phyloP scores from a whole-genome alignment of 2,797 vertebrate species.

The Eospalax fontanierii region DNA sequence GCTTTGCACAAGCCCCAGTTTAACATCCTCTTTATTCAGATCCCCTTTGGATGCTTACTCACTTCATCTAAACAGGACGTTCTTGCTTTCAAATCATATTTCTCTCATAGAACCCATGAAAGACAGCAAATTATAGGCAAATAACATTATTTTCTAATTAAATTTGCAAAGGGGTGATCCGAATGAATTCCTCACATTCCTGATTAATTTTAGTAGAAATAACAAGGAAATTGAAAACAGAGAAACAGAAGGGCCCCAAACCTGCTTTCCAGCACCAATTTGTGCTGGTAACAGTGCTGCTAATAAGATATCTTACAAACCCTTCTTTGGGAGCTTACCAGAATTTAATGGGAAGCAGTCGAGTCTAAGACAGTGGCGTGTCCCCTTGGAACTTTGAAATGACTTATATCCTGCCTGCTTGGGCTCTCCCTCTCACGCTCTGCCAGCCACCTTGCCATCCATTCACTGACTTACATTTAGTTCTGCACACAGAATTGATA shows the following conservation, averaged over 20 bases:
- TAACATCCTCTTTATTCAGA: conserved; percentile 22
- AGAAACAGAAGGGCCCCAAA: neutral
- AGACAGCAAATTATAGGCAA: conserved; percentile 75
- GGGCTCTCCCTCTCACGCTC: neutral
- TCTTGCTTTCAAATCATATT: conserved; percentile 65
- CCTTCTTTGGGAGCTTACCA: conserved; percentile 10
- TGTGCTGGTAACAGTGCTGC: conserved; percentile 62
- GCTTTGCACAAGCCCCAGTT: neutral
- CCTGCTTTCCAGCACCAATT: conserved; percentile 57
- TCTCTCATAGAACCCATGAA: conserved; percentile 63
- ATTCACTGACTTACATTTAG: neutral
- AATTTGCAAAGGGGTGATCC: conserved; percentile 79
- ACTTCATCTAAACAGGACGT: conserved; percentile 62
- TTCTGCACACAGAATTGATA: neutral
- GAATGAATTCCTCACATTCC: conserved; percentile 71
- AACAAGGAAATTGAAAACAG: conserved; percentile 69
- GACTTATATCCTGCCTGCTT: no score
- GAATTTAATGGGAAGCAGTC: neutral
- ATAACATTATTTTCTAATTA: conserved; percentile 78
- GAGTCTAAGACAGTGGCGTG: neutral
- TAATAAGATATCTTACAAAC: conserved; percentile 63
- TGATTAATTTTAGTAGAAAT: conserved; percentile 82
- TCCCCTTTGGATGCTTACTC: conserved; percentile 40
- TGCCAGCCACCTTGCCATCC: neutral
- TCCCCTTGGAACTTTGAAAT: neutral